Conservation (phyloP, 2,113 vertebrate species). For the Mirza zaza region DNA sequence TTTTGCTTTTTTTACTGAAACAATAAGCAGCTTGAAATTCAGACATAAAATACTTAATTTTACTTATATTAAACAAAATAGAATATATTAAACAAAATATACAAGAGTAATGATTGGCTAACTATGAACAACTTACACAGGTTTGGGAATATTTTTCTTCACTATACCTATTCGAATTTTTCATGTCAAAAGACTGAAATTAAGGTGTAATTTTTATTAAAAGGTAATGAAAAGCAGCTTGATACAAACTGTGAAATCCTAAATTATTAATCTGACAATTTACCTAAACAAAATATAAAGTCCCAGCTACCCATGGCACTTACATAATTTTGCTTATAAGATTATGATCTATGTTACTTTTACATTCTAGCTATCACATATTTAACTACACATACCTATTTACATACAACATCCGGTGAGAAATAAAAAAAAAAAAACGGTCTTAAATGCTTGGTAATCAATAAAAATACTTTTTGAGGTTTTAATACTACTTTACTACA, state of each 20-base stretch:
- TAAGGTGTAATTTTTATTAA: background rate
- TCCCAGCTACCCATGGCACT: background rate
- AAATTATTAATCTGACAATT: constrained; percentile 32
- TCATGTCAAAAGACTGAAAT: background rate
- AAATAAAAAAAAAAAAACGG: constrained; percentile 30
- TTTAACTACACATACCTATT: constrained; percentile 58
- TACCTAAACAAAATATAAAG: constrained; percentile 53
- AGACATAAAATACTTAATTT: background rate
- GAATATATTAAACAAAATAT: background rate
- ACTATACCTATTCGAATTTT: constrained; percentile 3
- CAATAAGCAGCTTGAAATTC: background rate
- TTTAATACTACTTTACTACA: constrained; percentile 44
- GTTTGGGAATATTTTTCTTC: constrained; percentile 41
- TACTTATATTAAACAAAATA: background rate
- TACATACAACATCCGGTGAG: constrained; percentile 61
- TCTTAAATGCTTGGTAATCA: constrained; percentile 54
- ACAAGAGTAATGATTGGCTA: background rate
- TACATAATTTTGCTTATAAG: constrained; percentile 35
- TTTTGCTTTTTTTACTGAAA: constrained; percentile 30
- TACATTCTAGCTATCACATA: constrained; percentile 27
- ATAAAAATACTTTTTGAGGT: constrained; percentile 60
- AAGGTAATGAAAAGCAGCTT: constrained; percentile 31
- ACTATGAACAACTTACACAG: background rate
- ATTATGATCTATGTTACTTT: constrained; percentile 60
- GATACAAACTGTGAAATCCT: constrained; percentile 19